phyloP scores from a whole-genome alignment of 2,113 vertebrate genomes.

The Pholis gunnellus region DNA sequence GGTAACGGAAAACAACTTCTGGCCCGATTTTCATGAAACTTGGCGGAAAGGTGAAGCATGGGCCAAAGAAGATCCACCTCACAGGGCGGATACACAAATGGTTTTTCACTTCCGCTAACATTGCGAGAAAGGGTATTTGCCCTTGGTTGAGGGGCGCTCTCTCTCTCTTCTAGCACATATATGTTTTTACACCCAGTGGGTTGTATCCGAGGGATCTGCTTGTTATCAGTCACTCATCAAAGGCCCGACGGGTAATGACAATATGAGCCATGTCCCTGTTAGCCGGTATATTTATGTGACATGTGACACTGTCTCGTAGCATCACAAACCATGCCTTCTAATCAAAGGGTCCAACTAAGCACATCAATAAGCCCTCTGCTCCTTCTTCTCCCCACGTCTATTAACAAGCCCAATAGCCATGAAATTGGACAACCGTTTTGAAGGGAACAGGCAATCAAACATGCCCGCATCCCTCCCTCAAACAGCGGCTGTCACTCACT shows the following conservation, averaged over 20 bases:
- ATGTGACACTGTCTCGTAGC: conserved; percentile 57
- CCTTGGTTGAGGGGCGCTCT: neutral
- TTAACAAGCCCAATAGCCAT: conserved; percentile 72
- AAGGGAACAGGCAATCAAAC: conserved; percentile 58
- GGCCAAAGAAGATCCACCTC: neutral
- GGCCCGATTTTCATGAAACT: neutral
- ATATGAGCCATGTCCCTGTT: conserved; percentile 24
- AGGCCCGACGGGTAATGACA: neutral
- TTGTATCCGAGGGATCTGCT: conserved; percentile 21
- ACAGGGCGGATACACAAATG: neutral
- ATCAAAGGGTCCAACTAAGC: conserved; percentile 64
- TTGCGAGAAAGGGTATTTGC: neutral
- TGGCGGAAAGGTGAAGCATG: neutral
- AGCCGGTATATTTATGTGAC: conserved; percentile 42
- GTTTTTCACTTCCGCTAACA: neutral
- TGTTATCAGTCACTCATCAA: conserved; percentile 35
- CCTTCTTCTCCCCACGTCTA: conserved; percentile 54
- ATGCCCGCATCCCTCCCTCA: neutral
- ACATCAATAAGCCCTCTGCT: conserved; percentile 24
- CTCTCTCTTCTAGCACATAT: neutral
- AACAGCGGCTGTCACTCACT: conserved; percentile 24
- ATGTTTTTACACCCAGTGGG: conserved; percentile 9
- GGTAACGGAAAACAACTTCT: neutral
- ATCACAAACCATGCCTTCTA: conserved; percentile 48
- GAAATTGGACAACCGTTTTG: conserved; percentile 72